A percentile compares a stretch with the other conserved stretches of the same genome.
Evolutionary conservation across 2,113 vertebrate species (phyloP).

Genomic region (Kobus ellipsiprymnus): DNA sequence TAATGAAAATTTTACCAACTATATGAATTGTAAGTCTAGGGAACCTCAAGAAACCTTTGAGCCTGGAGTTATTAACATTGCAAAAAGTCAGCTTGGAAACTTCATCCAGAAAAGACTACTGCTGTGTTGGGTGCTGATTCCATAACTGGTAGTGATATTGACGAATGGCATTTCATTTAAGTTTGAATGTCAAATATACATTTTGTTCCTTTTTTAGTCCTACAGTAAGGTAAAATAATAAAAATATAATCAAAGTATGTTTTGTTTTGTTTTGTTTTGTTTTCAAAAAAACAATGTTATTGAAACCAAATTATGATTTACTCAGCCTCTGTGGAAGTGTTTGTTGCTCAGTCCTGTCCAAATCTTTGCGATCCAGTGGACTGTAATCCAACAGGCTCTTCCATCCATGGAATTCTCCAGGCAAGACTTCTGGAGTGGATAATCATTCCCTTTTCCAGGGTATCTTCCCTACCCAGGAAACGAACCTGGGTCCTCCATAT

Average conservation of each 20-base stretch:
- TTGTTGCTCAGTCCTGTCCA: background rate
- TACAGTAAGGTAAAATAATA: background rate
- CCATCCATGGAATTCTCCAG: background rate
- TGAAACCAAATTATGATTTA: background rate
- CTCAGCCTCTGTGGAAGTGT: background rate
- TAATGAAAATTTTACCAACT: background rate
- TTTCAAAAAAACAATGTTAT: background rate
- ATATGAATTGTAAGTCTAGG: background rate
- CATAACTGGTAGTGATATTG: background rate
- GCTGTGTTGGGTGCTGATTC: background rate
- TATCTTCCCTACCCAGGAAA: background rate
- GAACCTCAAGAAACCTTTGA: background rate
- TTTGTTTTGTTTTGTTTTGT: background rate
- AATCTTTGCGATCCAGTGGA: accelerated
- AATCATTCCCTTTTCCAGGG: background rate
- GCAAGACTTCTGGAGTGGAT: background rate
- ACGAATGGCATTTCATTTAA: background rate
- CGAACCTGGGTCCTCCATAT: background rate
- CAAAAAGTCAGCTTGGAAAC: background rate
- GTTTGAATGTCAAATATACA: background rate
- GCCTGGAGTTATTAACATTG: background rate
- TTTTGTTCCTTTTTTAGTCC: background rate
- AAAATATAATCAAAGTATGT: background rate
- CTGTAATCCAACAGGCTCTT: background rate
- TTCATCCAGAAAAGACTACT: background rate